phyloP scores from a whole-genome alignment of 2,888 invertebrate species.

The Pachycephus smyrnensis region DNA sequence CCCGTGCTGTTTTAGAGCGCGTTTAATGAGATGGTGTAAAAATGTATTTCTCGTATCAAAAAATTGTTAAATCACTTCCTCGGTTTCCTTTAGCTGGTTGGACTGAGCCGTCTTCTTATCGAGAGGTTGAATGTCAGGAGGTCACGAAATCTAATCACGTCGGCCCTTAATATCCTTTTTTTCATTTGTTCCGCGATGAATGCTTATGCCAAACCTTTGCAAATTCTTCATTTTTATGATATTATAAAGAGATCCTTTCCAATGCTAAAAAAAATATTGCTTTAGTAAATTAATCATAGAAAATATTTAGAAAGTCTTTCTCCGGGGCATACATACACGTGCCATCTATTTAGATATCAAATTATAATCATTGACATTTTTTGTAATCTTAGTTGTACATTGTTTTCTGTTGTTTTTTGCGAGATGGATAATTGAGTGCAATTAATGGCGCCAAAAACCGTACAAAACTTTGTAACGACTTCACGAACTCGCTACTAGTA shows the following conservation, averaged over 20 bases:
- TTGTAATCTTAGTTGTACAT: neutral
- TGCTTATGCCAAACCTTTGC: neutral
- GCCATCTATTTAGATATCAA: neutral
- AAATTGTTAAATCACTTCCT: neutral
- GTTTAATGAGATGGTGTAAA: neutral
- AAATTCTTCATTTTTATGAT: neutral
- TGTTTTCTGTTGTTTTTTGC: neutral
- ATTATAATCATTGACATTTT: neutral
- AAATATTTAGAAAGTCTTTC: neutral
- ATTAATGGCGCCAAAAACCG: neutral
- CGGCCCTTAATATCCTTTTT: neutral
- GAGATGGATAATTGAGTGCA: neutral
- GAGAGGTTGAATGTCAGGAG: constrained; percentile 16
- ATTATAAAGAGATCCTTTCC: neutral
- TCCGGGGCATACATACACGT: neutral
- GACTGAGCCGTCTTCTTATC: constrained; percentile 8
- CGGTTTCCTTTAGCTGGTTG: neutral
- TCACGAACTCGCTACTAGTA: neutral
- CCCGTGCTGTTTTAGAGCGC: neutral
- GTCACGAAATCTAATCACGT: constrained; percentile 18
- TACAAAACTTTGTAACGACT: neutral
- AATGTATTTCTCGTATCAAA: neutral
- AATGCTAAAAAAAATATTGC: neutral
- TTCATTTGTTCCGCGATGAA: neutral
- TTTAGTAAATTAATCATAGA: neutral